Conservation (phyloP, 2,113 vertebrate genomes). For the Alethe diademata region DNA sequence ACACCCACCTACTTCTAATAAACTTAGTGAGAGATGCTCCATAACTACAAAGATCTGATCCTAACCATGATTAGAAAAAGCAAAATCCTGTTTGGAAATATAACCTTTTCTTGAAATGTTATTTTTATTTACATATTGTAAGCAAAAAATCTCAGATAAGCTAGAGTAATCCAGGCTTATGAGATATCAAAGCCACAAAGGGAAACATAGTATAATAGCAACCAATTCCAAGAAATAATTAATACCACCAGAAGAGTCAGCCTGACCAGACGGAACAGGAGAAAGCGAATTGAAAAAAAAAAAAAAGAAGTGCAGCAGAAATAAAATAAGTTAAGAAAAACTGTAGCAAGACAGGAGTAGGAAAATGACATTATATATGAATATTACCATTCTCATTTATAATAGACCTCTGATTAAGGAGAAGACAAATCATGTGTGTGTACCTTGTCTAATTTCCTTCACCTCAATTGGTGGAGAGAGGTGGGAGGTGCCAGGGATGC, state of each 20-base stretch:
- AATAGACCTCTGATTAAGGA: background rate
- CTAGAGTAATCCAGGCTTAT: slow-evolving; percentile 5
- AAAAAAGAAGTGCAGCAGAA: background rate
- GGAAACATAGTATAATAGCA: background rate
- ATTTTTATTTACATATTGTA: slow-evolving; percentile 28
- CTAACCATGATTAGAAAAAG: background rate
- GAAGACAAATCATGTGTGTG: rapidly evolving
- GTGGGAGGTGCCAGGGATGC: background rate
- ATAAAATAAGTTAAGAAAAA: background rate
- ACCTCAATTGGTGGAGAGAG: rapidly evolving
- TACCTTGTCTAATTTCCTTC: background rate
- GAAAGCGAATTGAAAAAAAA: background rate
- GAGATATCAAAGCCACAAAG: background rate
- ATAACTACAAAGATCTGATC: background rate
- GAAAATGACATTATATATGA: background rate
- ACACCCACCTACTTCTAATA: background rate
- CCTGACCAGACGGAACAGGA: background rate
- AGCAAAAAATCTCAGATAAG: background rate
- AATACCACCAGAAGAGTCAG: background rate
- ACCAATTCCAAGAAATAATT: background rate
- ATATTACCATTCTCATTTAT: background rate
- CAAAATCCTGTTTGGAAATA: background rate
- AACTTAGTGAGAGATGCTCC: background rate
- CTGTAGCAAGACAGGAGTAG: background rate
- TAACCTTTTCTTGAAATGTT: background rate